Percentiles rank a stretch among this genome's conserved stretches.
Evolutionary conservation across 1,140 invertebrate species (phyloP).

Genomic region (Episyrphus balteatus): DNA sequence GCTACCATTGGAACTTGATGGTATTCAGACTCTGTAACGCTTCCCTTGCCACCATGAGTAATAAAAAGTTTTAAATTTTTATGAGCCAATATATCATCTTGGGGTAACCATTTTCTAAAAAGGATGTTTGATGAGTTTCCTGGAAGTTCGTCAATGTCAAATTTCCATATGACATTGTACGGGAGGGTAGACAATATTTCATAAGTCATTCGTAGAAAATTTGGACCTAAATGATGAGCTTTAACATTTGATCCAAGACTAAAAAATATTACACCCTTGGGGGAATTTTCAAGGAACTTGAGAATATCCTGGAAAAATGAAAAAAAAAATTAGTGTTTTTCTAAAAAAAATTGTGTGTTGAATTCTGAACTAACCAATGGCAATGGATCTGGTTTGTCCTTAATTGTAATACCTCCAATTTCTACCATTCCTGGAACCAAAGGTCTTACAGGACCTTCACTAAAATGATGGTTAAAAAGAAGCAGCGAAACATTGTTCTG

Average conservation of each 20-base stretch:
- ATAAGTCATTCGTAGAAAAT: slow-evolving; percentile 31
- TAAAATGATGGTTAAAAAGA: slow-evolving; percentile 25
- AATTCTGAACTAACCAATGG: slow-evolving; percentile 6
- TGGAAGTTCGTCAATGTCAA: slow-evolving; percentile 17
- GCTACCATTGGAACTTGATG: slow-evolving; percentile 41
- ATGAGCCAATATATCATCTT: slow-evolving; percentile 42
- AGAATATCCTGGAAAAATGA: slow-evolving; percentile 37
- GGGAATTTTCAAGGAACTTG: slow-evolving; percentile 33
- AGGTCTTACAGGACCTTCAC: slow-evolving; percentile 28
- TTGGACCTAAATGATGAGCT: slow-evolving; percentile 27
- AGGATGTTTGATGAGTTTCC: slow-evolving; percentile 43
- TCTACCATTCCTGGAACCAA: slow-evolving; percentile 34
- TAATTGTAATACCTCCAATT: slow-evolving; percentile 36
- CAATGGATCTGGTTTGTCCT: slow-evolving; percentile 12
- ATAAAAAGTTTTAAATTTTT: too few species aligned
- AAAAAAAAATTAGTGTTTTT: not conserved
- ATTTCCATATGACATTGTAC: slow-evolving; percentile 42
- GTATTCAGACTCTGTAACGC: slow-evolving; percentile 39
- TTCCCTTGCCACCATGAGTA: slow-evolving; percentile 19
- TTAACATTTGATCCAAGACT: slow-evolving; percentile 45
- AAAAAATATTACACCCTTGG: slow-evolving; percentile 45
- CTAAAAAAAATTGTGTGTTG: slow-evolving; percentile 8
- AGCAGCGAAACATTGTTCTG: slow-evolving; percentile 17
- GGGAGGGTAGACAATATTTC: slow-evolving; percentile 35
- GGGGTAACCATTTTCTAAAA: slow-evolving; percentile 46